These are phyloP conservation scores for Spodoptera picta DNA, from an alignment of 2,888 invertebrate genomes.

Conservation along the genomic window DNA sequence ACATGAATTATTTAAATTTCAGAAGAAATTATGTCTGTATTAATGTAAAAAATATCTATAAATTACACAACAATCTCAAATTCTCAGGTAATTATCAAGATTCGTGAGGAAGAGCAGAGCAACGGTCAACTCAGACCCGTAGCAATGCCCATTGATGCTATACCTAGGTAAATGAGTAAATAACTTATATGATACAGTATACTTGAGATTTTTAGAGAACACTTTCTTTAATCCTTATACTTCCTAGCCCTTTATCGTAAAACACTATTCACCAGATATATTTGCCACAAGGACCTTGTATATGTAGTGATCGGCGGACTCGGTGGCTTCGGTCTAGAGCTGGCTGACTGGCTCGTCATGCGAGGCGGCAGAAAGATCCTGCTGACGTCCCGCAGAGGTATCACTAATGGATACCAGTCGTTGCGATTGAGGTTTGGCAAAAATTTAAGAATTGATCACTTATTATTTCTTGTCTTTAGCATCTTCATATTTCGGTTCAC, in stretches of 20 bases:
- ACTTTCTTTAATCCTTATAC: too few species aligned
- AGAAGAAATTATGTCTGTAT: too few species aligned
- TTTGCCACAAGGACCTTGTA: slow-evolving; percentile 81
- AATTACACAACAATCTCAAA: too few species aligned
- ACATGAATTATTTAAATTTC: too few species aligned
- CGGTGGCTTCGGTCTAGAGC: slow-evolving; percentile 97
- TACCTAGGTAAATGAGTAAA: slow-evolving; percentile 73
- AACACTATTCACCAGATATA: slow-evolving; percentile 73
- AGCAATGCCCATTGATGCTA: slow-evolving; percentile 68
- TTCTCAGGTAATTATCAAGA: slow-evolving; percentile 84
- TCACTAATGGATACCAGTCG: slow-evolving; percentile 94
- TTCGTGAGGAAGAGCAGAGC: slow-evolving; percentile 83
- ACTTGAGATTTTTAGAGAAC: too few species aligned
- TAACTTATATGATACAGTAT: too few species aligned
- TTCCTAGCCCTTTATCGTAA: too few species aligned
- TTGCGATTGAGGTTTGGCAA: slow-evolving; percentile 89
- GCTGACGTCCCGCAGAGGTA: slow-evolving; percentile 93
- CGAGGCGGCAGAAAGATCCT: slow-evolving; percentile 94
- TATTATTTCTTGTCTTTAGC: too few species aligned
- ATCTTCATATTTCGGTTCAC: too few species aligned
- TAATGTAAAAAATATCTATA: too few species aligned
- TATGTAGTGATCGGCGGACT: slow-evolving; percentile 93
- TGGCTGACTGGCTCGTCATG: slow-evolving; percentile 95
- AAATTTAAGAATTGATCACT: too few species aligned
- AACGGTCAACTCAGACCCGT: slow-evolving; percentile 69